These are phyloP conservation scores for Romanomermis culicivorax DNA, from an alignment of 2,888 invertebrate genomes.

Conservation along the genomic window DNA sequence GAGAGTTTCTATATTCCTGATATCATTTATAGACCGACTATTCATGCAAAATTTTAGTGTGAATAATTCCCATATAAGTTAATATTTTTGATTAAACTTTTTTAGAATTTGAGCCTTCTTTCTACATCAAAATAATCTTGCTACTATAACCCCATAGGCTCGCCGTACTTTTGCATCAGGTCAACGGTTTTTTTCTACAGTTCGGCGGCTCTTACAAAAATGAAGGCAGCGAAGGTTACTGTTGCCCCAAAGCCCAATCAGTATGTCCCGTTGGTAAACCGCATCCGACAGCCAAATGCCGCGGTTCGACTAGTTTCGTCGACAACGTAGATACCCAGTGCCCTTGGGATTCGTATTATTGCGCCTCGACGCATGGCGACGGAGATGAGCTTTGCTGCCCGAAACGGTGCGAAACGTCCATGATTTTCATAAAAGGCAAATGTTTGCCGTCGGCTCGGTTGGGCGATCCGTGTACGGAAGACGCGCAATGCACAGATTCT, in stretches of 20 bases:
- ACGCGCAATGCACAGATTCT: not conserved
- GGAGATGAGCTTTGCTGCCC: not conserved
- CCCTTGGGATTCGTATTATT: not conserved
- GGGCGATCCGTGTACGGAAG: not conserved
- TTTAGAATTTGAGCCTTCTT: too few relatives aligned
- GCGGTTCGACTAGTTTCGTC: too few relatives aligned
- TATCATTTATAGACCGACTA: too few relatives aligned
- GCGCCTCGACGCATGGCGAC: not conserved
- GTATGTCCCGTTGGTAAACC: not conserved
- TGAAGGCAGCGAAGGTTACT: not conserved
- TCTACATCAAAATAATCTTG: too few relatives aligned
- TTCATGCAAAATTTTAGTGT: too few relatives aligned
- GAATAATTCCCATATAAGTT: too few relatives aligned
- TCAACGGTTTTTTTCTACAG: too few relatives aligned
- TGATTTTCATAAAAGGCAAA: not conserved
- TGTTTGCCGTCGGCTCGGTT: not conserved
- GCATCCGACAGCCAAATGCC: not conserved
- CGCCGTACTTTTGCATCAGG: too few relatives aligned
- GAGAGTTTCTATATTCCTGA: too few relatives aligned
- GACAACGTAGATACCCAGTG: not conserved
- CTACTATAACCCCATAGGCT: too few relatives aligned
- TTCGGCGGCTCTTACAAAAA: not conserved
- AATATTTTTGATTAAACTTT: too few relatives aligned
- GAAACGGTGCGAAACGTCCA: not conserved
- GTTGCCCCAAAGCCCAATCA: not conserved